Evolutionary conservation across 1,140 invertebrate species (phyloP), one percentile per base, ranked within the genome.

Genomic region (Eurosta solidaginis): DNA sequence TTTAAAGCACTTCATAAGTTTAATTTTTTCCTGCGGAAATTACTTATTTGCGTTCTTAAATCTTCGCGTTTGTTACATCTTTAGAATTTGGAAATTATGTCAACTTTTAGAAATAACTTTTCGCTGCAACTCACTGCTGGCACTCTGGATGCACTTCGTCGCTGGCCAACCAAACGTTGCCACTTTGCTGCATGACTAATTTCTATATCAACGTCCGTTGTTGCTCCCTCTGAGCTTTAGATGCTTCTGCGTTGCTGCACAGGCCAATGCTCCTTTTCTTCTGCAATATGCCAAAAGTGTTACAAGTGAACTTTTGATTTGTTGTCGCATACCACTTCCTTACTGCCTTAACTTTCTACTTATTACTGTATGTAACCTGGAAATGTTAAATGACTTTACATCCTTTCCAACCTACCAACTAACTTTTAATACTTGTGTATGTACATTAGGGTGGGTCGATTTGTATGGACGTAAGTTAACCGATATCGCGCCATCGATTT

Each of bases 161-260:
- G n/a, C n/a, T n/a, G 59, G 33, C n/a, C 59, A 68, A 20, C 27
- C 59, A 17, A 68, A 68, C 33, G 20, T 40, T 33, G 33, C 59
- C 59, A 68, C 59, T 68, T 68, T 68, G 59, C 59, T 68, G 33
- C 59, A 68, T 68, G 59, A 68, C 59, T 68, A 68, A 68, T 68
- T 68, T 22, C n/a, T n/a, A 17, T 40, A 14, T n/a, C 59, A 0
- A 2, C 59, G 59, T n/a, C 36, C 33, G 27, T 5, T 40, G 33
- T 14, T 17, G 33, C 54, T n/a, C 12, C 9, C 17, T 20, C 25
- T 54, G 20, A 5, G 52, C 29, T 17, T 59, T 17, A n/a, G n/a
- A n/a, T n/a, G 25, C 25, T 20, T 52, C 49, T 9, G 49, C n/a
- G 27, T 29, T 0, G 29, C 29, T 36, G 29, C n/a, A n/a, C n/a